Base-by-base conservation (phyloP, 35 echinoderm and acorn worm species). In the Apostichopus parvimensis region DNA sequence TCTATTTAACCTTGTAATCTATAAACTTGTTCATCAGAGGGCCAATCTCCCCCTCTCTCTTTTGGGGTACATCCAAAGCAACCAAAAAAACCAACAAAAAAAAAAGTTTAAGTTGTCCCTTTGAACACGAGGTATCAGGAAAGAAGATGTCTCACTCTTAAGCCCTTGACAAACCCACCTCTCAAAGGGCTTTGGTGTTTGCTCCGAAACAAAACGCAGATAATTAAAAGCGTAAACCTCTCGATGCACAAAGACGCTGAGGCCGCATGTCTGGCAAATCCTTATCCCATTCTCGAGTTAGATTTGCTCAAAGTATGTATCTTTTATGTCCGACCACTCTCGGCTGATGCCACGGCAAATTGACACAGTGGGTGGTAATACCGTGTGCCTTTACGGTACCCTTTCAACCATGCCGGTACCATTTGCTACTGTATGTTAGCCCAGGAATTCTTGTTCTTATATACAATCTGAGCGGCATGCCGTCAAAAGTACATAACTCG, bases 321-420 rank as follows among this genome's bases (percentile, higher is more conserved):
- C 85, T 26, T 87, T 87, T 64, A 65, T 62, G 85, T 28, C 6
- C 15, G 52, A 71, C 85, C 85, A 68, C 85, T 87, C 11, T 52
- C 25, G 21, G 85, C 20, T 87, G 85, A 87, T 71, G 85, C 64
- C 57, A 58, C n/a, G n/a, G 64, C 85, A 87, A 87, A 87, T 87
- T 87, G 85, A 87, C 85, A 87, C 85, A 87, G 85, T 87, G 85
- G 85, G 85, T 87, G 85, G 85, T 57, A 87, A 87, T 59, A 54
- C 34, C 17, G 25, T 68, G n/a, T 82, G 79, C 20, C 85, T 87
- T 87, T 17, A 71, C 57, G 57, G 57, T 17, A 87, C 64, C 85
- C 64, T 87, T 87, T 87, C 20, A 87, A 87, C 22, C 85, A 62
- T 87, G 85, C 85, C 85, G 85, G 45, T 87, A 12, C 78, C 85